A percentile compares a stretch with the other conserved stretches of the same genome.
These are phyloP conservation scores for Condylura cristata DNA, from an alignment of 2,113 vertebrate species.

Conservation along the genomic window DNA sequence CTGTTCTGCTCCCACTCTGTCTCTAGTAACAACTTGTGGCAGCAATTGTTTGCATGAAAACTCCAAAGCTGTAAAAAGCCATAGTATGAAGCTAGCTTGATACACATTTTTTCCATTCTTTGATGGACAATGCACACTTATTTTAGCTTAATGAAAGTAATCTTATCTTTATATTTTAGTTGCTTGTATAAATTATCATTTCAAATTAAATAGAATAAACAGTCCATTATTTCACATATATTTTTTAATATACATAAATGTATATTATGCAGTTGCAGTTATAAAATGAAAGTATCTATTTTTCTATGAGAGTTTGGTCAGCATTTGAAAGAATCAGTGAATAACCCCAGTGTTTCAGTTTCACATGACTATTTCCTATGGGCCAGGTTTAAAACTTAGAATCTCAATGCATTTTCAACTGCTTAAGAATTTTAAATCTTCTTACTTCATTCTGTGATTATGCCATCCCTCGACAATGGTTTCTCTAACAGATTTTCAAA, in stretches of 20 bases:
- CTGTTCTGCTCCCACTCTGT: too few species aligned
- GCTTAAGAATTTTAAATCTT: constrained; percentile 70
- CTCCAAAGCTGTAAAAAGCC: not conserved
- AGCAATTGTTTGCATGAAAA: not conserved
- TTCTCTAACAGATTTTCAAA: constrained; percentile 70
- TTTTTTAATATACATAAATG: not conserved
- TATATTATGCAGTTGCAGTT: not conserved
- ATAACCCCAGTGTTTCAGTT: constrained; percentile 4
- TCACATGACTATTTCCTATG: not conserved
- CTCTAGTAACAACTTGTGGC: too few species aligned
- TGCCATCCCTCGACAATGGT: constrained; percentile 46
- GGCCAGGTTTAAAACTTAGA: constrained; percentile 40
- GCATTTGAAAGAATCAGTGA: constrained; percentile 37
- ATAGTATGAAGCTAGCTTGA: not conserved
- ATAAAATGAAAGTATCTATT: constrained; percentile 21
- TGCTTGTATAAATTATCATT: not conserved
- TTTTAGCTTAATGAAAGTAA: not conserved
- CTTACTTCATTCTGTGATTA: constrained; percentile 65
- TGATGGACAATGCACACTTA: not conserved
- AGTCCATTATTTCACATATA: not conserved
- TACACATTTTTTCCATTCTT: not conserved
- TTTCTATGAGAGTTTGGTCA: not conserved
- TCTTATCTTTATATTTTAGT: not conserved
- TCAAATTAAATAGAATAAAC: not conserved
- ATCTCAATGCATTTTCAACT: constrained; percentile 29